Base-by-base conservation (phyloP, 2,888 invertebrate genomes). In the Lasioglossum morio region DNA sequence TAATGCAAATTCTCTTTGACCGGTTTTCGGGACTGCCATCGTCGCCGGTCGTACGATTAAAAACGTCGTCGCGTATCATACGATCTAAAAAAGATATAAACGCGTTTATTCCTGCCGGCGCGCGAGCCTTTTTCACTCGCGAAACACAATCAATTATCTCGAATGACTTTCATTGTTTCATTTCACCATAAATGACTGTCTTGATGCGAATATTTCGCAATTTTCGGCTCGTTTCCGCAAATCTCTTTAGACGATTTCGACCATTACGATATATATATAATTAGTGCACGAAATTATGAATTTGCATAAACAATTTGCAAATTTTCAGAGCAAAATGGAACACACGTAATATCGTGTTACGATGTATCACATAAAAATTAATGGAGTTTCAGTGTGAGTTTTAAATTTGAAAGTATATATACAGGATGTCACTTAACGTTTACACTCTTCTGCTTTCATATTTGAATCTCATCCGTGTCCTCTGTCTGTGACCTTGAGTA, bases 1-100 rank as follows among this genome's bases (percentile, higher is more conserved):
- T 91, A 92, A 93, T 94, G 92, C 90, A 94, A 93, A 94, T 93
- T 93, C 92, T 88, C 93, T 93, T 93, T 92, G 89, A 90, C 88
- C 87, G 84, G 87, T 89, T 90, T 89, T 85, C 88, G 89, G 79
- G 66, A 53, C 43, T 77, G 37, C 70, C 66, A n/a, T 63, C 60
- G 57, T 34, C 70, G 77, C 60, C 78, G 79, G 63, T 72, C 69
- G 66, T 75, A 46, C 82, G 85, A 87, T 91, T 90, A 88, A 91
- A 92, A 90, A 90, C 70, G 88, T 86, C 85, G 79, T 74, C 90
- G 72, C 77, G 81, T 63, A 72, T 40, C 73, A 73, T 53, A 40
- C 37, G 66, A 43, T 53, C 37, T 81, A 77, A 27, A 76, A 74
- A 82, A 82, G 75, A 69, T 77, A 73, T 72, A 77, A 72, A 79